Conservation (phyloP, 2,797 vertebrate genomes). For the Phyllotis vaccarum region DNA sequence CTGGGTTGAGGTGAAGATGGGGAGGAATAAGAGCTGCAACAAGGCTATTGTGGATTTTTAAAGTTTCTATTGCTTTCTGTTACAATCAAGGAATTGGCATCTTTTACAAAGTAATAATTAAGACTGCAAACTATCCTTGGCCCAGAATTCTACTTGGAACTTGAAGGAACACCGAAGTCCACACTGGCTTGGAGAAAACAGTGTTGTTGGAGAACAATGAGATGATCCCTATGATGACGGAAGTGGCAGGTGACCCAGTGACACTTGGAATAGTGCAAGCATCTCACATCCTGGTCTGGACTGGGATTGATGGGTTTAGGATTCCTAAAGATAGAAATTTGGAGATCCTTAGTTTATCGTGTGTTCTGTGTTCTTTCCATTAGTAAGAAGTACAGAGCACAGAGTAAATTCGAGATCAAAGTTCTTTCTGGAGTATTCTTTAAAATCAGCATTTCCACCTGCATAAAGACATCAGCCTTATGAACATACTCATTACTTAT, state of each 20-base stretch:
- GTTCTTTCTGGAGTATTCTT: not conserved
- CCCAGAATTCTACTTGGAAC: not conserved
- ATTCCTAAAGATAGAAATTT: conserved; percentile 13
- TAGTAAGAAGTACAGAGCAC: not conserved
- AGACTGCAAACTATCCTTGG: not conserved
- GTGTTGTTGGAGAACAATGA: not conserved
- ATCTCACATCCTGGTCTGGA: not conserved
- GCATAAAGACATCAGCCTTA: not conserved
- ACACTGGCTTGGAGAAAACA: not conserved
- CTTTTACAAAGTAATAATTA: conserved; percentile 39
- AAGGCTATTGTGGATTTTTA: not conserved
- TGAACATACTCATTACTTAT: not conserved
- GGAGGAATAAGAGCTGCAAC: not conserved
- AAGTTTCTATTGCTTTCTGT: conserved; percentile 34
- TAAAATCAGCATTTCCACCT: not conserved
- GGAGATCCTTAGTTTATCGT: not conserved
- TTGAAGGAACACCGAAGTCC: not conserved
- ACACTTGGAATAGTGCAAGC: not conserved
- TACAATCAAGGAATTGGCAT: conserved; percentile 21
- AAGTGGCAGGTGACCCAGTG: not conserved
- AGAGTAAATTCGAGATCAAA: not conserved
- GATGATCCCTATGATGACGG: not conserved
- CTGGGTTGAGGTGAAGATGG: not conserved
- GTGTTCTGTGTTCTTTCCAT: not conserved
- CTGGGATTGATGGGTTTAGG: not conserved